Base-by-base conservation (phyloP, 1,140 invertebrate species). In the Frieseomelitta varia region DNA sequence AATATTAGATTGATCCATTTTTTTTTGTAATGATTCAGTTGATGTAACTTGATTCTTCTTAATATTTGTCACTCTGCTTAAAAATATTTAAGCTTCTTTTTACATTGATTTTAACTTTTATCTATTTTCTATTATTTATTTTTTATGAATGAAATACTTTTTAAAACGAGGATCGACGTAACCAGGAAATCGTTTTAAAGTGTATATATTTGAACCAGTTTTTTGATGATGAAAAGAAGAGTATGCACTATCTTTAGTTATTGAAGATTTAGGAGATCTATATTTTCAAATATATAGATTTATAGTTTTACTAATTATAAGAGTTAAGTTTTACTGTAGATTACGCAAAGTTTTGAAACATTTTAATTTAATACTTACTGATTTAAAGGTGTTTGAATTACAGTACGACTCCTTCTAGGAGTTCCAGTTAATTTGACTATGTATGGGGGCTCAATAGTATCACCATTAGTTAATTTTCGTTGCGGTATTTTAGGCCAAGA, bases 401-500 rank as follows among this genome's bases (percentile, higher is more conserved):
- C 85, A 34, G 89, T 91, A 30, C 85, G 90, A 91, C 89, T 92
- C 87, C 90, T 93, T 69, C 88, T 89, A 24, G 88, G 77, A 72
- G 89, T 92, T 77, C 87, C 91, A 1, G 85, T 87, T 53, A 93
- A 85, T 71, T 91, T 90, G 19, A 94, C 85, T 30, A 93, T 82
- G 27, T 90, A 93, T 0, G 93, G 91, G 81, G 91, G 91, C 85
- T 92, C 86, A 55, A 91, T 92, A 30, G 91, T 82, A 69, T 91
- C 91, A 21, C 84, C 81, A 71, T 93, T 87, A 2, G 69, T 79
- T 76, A 89, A 83, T 87, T 87, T 93, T 51, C 93, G 91, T 51
- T 76, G 74, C 11, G 93, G 93, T 86, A 94, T 92, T 92, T 94
- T 94, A 27, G 93, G 94, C 93, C 93, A 94, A 15, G 93, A 93